Percentiles rank a stretch among this genome's conserved stretches.
phyloP scores from a whole-genome alignment of 2,797 vertebrate species.

The Dallia pectoralis region DNA sequence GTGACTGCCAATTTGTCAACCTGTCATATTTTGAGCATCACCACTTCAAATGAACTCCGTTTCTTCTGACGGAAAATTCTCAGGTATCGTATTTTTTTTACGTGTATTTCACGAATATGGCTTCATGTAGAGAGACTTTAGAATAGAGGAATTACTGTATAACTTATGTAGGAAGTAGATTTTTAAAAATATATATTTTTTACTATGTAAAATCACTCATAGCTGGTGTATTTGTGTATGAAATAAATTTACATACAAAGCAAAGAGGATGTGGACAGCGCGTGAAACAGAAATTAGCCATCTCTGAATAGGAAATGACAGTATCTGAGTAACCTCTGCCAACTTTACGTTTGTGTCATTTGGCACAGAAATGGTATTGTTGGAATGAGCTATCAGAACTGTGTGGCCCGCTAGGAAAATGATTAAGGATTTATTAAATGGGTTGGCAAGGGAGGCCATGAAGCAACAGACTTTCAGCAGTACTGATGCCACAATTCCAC shows the following conservation, averaged over 20 bases:
- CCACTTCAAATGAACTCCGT: not conserved
- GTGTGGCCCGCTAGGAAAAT: not conserved
- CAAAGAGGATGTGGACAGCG: not conserved
- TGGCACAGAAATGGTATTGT: not conserved
- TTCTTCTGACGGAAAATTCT: not conserved
- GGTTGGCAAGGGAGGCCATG: not conserved
- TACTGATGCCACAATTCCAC: not conserved
- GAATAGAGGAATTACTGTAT: not conserved
- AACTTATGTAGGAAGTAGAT: not conserved
- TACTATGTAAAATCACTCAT: no score
- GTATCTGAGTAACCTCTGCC: not conserved
- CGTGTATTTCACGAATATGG: not conserved
- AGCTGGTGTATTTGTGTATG: not conserved
- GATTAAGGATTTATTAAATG: not conserved
- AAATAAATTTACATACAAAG: not conserved
- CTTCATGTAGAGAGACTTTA: not conserved
- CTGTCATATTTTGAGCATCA: not conserved
- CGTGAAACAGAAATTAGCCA: not conserved
- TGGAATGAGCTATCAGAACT: not conserved
- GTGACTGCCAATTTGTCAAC: not conserved
- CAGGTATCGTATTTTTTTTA: not conserved
- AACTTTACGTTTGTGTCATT: not conserved
- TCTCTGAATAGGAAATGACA: not conserved
- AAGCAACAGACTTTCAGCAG: not conserved
- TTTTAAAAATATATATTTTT: no score